Conservation (phyloP, 2,797 vertebrate species). For the Phoeniculus purpureus region DNA sequence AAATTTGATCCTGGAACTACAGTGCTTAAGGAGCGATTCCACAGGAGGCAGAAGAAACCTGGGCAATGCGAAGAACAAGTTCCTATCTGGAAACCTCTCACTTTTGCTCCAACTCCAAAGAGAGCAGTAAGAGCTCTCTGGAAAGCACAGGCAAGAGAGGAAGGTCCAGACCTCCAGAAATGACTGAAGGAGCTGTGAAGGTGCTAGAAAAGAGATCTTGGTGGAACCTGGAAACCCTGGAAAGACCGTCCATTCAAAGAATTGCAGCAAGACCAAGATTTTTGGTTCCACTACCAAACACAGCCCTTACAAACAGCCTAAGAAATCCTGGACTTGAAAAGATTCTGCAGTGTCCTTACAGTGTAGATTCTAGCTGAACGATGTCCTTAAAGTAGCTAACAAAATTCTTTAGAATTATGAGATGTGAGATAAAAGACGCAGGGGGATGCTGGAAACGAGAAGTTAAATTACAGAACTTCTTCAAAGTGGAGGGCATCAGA, state of each 20-base stretch:
- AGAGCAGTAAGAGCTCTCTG: neutral
- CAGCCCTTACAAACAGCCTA: neutral
- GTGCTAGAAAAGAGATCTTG: neutral
- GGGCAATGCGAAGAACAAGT: neutral
- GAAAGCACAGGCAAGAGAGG: neutral
- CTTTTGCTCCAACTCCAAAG: neutral
- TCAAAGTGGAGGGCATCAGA: constrained; percentile 53
- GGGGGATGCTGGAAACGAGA: constrained; percentile 13
- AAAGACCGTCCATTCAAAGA: neutral
- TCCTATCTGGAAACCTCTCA: neutral
- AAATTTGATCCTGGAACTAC: neutral
- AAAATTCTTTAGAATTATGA: constrained; percentile 5
- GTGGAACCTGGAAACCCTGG: neutral
- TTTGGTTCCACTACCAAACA: neutral
- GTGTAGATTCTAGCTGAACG: neutral
- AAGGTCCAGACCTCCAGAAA: accelerated
- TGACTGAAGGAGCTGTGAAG: neutral
- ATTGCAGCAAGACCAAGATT: neutral
- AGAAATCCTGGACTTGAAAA: constrained; percentile 3
- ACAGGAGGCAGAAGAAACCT: neutral
- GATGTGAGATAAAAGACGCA: constrained; percentile 34
- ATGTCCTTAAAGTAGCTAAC: neutral
- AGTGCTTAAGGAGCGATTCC: neutral
- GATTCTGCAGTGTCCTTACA: neutral
- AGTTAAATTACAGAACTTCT: constrained; percentile 53